Evolutionary conservation across 2,797 vertebrate species (phyloP), one percentile per base, ranked within the genome.

Genomic region (Pyrrhura leucotis): DNA sequence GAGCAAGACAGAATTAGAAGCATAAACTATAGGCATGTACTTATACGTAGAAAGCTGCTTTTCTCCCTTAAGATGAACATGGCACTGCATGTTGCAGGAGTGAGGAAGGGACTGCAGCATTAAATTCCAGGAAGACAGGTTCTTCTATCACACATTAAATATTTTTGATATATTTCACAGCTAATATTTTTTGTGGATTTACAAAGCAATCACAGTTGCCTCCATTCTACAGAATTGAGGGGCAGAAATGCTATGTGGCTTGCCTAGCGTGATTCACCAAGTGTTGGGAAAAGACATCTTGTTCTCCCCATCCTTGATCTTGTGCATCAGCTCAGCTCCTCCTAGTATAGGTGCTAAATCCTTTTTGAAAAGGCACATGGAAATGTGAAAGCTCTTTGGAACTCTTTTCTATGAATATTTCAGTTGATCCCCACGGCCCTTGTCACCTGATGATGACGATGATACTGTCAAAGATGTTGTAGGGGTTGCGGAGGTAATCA

Each of bases 391-490:
- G 51, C 31, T 65, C 56, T 88, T n/a, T 42, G 22, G 18, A 19
- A 48, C 8, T 51, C 14, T 73, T 79, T 58, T n/a, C 23, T 76
- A 29, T 18, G 4, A 17, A 10, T 20, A 53, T 73, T 93, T 89
- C 48, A 61, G 51, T 40, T 65, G 48, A 71, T 21, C 44, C 83
- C 66, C 71, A 71, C 63, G 73, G 20, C 23, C 85, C 40, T 40
- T 73, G 54, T 95, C 97, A 99, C 99, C 99, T 99, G 97, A 99
- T 99, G 96, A 99, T 99, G 90, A 99, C 99, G 9, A 99, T 99
- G 97, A 99, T 95, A 62, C 99, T 99, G 89, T 99, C 99, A 7
- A 99, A 99, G 72, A 99, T 99, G 68, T 99, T 99, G 97, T 99
- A 99, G 10, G 99, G 99, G 85, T 99, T 99, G 68, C 99, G 98